Base-by-base conservation (phyloP, 2,113 vertebrate genomes). In the Empidonax alnorum region DNA sequence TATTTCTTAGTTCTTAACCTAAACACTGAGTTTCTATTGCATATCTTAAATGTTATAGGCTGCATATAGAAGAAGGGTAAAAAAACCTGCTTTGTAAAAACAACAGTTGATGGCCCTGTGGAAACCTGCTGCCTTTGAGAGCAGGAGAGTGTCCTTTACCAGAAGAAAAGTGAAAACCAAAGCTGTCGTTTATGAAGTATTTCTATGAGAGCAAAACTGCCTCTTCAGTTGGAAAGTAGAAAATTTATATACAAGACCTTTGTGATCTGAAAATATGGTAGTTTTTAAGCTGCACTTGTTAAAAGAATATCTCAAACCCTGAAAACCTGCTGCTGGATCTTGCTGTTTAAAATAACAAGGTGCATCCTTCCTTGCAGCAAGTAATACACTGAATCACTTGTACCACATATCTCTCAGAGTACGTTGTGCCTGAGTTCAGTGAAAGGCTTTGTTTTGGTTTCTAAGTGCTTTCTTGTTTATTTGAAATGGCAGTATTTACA, bases 401-500 rank as follows among this genome's bases (percentile, higher is more conserved):
- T 65, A 61, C 33, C 3, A 2, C 55, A 2, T 37, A 14, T 71
- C 77, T 76, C 66, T 90, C 17, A 4, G 67, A 82, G 39, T 25
- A 47, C 33, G n/a, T 11, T 27, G 55, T 72, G 67, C 30, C 47
- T 74, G 47, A 79, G 78, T 77, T 95, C 87, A 87, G 23, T 47
- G 71, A 69, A 90, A 87, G 59, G 71, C 90, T 96, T 96, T 95
- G 76, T 92, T 96, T 94, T 68, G 84, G 39, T 90, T 92, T 87
- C 42, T 68, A 77, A 53, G 71, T 62, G 84, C 73, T 85, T 88
- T 91, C 92, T 69, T 95, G 87, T 93, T 97, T 97, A 86, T 96
- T 96, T 96, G 92, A 96, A 95, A 94, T 82, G 93, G 84, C 93
- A 90, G 55, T 88, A 95, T 96, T 97, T 96, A 91, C 78, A 91